Percentiles rank a stretch among this genome's conserved stretches.
Evolutionary conservation across 1,140 invertebrate species (phyloP).

Genomic region (Drosophila asahinai): DNA sequence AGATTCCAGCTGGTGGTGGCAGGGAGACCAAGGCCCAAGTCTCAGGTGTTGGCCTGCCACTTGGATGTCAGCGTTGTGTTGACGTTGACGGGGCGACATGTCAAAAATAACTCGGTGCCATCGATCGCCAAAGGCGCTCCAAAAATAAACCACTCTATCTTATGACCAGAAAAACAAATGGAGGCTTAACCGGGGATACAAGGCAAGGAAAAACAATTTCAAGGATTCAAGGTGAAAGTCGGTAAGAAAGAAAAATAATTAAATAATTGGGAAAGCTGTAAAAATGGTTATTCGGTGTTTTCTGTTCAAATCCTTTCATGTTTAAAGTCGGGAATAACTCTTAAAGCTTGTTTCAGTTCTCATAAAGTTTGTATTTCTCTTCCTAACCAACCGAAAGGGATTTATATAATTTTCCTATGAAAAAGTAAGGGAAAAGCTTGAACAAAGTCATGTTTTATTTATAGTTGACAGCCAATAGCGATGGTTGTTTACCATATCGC

Average conservation of each 20-base stretch:
- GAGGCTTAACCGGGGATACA: background rate
- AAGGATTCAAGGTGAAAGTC: background rate
- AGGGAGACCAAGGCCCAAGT: background rate
- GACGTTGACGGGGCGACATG: slow-evolving; percentile 48
- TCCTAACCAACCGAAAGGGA: too few species aligned
- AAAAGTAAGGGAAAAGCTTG: too few species aligned
- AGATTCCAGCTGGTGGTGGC: background rate
- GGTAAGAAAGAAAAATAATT: background rate
- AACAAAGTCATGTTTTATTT: background rate
- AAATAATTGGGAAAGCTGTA: too few species aligned
- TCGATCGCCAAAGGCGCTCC: slow-evolving; percentile 29
- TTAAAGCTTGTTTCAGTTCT: background rate
- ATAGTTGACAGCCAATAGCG: background rate
- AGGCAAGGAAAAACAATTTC: background rate
- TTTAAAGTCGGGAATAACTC: too few species aligned
- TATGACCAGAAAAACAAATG: background rate
- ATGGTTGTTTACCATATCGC: background rate
- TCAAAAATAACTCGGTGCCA: slow-evolving; percentile 43
- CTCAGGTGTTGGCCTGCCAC: slow-evolving; percentile 44
- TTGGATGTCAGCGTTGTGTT: slow-evolving; percentile 33
- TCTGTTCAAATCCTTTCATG: too few species aligned
- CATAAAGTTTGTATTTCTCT: background rate
- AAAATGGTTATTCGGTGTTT: background rate
- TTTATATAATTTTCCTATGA: too few species aligned
- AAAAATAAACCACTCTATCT: slow-evolving; percentile 28